Conservation (phyloP, 2,113 vertebrate species). For the Pogonocichla stellata region DNA sequence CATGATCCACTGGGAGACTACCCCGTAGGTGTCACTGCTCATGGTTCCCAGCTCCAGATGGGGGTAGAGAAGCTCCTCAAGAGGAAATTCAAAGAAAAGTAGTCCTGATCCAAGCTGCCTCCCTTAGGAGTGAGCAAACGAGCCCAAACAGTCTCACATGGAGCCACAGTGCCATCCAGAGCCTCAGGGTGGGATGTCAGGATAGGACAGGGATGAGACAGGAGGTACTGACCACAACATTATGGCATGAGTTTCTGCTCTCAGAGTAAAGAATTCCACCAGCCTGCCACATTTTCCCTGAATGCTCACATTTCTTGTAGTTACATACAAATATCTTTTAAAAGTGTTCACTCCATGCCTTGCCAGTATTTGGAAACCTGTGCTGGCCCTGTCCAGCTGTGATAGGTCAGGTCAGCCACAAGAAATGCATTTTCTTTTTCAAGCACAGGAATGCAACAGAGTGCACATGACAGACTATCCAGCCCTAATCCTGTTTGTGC, state of each 20-base stretch:
- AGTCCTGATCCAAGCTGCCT: background rate
- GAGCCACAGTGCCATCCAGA: background rate
- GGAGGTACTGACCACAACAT: background rate
- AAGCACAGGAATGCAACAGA: background rate
- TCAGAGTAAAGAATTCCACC: background rate
- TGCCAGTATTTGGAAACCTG: background rate
- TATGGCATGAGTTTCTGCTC: background rate
- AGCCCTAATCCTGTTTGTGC: background rate
- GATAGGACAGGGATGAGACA: background rate
- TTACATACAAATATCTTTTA: background rate
- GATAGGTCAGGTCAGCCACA: background rate
- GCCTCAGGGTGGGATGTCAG: background rate
- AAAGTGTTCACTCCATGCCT: background rate
- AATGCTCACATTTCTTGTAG: background rate
- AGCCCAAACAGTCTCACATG: background rate
- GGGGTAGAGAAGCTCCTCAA: background rate
- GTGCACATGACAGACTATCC: background rate
- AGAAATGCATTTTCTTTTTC: background rate
- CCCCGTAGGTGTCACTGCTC: background rate
- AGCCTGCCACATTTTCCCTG: background rate
- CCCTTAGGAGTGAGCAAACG: background rate
- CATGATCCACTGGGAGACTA: background rate
- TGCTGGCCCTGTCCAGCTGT: background rate
- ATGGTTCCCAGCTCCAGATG: fast-evolving
- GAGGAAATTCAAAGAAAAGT: background rate